Conservation (phyloP, 2,797 vertebrate species). For the Rhincodon typus region DNA sequence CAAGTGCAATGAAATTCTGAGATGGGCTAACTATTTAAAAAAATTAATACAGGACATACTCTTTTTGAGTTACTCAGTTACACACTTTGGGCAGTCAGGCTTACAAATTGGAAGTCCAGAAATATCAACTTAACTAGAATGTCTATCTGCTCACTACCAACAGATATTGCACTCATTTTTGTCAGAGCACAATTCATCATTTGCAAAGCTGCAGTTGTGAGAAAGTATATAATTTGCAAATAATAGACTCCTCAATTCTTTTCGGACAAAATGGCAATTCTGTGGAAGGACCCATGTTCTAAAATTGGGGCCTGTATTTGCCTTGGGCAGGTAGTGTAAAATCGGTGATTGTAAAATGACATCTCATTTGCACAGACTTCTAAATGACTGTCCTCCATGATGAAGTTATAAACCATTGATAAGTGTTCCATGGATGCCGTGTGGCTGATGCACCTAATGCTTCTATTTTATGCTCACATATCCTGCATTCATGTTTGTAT, state of each 20-base stretch:
- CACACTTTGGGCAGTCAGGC: background rate
- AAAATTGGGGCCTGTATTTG: background rate
- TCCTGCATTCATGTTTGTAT: background rate
- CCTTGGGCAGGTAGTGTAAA: background rate
- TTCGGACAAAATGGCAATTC: background rate
- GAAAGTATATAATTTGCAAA: background rate
- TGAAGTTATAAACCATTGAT: background rate
- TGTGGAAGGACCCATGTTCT: background rate
- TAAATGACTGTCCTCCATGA: background rate
- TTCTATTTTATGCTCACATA: background rate
- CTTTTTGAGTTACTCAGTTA: too few species aligned
- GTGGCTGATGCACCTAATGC: background rate
- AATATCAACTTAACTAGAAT: background rate
- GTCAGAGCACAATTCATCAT: background rate
- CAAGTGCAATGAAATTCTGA: background rate
- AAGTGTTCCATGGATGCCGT: background rate
- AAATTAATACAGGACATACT: background rate
- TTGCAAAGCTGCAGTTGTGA: background rate
- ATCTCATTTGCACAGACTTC: background rate
- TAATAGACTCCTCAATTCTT: background rate
- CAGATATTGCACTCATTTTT: background rate
- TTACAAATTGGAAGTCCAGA: background rate
- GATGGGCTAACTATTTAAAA: background rate
- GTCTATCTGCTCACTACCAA: background rate
- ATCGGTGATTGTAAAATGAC: background rate